A percentile compares a stretch with the other conserved stretches of the same genome.
Conservation (phyloP, 2,888 invertebrate species). For the Carterocephalus palaemon region DNA sequence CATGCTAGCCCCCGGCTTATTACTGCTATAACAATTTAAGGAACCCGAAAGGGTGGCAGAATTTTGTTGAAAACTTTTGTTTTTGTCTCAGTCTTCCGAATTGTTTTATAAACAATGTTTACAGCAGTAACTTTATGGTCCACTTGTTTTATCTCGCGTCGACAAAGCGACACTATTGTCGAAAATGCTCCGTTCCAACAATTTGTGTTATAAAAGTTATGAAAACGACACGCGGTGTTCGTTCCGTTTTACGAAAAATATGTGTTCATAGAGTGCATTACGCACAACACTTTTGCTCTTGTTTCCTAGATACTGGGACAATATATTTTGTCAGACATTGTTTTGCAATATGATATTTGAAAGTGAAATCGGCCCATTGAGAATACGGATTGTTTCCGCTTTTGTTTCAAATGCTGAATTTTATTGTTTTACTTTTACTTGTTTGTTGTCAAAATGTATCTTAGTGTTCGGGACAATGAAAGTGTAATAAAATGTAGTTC, state of each 20-base stretch:
- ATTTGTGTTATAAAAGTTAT: conserved; percentile 43
- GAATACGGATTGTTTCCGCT: neutral
- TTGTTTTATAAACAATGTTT: conserved; percentile 78
- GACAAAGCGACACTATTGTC: conserved; percentile 61
- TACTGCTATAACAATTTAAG: conserved; percentile 76
- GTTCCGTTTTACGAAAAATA: conserved; percentile 41
- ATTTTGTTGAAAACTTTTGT: conserved; percentile 73
- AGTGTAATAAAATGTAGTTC: no score
- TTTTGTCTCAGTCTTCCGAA: conserved; percentile 60
- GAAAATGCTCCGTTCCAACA: conserved; percentile 51
- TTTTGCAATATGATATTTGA: conserved; percentile 37
- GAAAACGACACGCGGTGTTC: conserved; percentile 51
- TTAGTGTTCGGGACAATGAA: no score
- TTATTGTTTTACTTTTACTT: no score
- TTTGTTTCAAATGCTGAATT: conserved; percentile 9
- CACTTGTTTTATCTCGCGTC: conserved; percentile 64
- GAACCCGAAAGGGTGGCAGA: conserved; percentile 74
- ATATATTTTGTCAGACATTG: conserved; percentile 28
- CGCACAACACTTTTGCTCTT: conserved; percentile 53
- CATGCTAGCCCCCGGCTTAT: conserved; percentile 70
- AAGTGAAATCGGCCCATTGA: conserved; percentile 34
- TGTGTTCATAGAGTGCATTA: conserved; percentile 29
- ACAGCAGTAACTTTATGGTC: conserved; percentile 71
- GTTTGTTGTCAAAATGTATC: no score
- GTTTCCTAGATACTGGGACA: conserved; percentile 42